Percentiles rank a stretch among this genome's conserved stretches.
Conservation (phyloP, 1,140 invertebrate genomes). For the Halesus radiatus region DNA sequence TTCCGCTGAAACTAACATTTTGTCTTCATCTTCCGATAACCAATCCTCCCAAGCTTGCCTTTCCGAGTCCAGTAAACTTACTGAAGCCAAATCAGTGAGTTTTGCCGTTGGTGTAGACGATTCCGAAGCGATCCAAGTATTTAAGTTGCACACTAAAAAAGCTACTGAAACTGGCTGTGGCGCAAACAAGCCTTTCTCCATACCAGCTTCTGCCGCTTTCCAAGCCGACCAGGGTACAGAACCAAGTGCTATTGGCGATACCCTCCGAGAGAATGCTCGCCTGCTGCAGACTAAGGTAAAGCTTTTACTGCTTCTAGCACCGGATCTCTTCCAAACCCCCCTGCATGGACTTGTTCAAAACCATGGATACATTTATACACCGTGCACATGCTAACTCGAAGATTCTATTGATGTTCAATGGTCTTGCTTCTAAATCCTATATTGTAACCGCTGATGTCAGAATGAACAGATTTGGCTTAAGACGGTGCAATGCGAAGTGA, state of each 20-base stretch:
- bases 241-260: not conserved
- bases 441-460: too few relatives aligned
- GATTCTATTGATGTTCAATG: not conserved
- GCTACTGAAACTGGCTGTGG: not conserved
- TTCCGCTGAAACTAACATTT: not conserved
- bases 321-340: not conserved
- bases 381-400: not conserved
- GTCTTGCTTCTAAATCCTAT: too few relatives aligned
- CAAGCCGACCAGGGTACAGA: not conserved
- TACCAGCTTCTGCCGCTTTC: not conserved
- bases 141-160: conserved; percentile 14
- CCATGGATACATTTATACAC: not conserved
- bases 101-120: not conserved
- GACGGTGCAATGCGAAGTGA: too few relatives aligned
- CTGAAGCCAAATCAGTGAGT: not conserved
- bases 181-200: not conserved
- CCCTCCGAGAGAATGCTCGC: not conserved
- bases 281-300: conserved; percentile 17
- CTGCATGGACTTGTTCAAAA: not conserved
- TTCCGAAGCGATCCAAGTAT: not conserved
- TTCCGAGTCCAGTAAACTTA: too few relatives aligned
- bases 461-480: too few relatives aligned
- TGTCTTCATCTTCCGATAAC: not conserved
- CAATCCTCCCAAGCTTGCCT: not conserved
- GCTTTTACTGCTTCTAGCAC: not conserved